Base-by-base conservation (phyloP, 2,113 vertebrate species). In the Xiphias gladius region DNA sequence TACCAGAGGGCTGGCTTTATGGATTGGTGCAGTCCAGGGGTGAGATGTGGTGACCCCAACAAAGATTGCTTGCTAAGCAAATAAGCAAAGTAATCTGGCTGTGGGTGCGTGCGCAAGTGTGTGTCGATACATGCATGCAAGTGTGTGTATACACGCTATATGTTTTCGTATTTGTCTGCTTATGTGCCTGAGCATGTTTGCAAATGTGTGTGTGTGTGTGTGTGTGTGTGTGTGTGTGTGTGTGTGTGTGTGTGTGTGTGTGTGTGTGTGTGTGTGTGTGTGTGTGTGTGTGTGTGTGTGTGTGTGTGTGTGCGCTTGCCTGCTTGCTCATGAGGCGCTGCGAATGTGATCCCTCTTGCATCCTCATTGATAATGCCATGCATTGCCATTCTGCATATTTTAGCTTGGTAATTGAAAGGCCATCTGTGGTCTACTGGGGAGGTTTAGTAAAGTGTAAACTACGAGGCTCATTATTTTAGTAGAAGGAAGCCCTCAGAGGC, bases 391-490 rank as follows among this genome's bases (percentile, higher is more conserved):
- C 82, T 92, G 86, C 84, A 89, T 92, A 85, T 89, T 90, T 93
- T 90, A 92, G 75, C 79, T 84, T 52, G 39, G 87, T 92, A 92
- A 93, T 90, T 93, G 87, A 94, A 93, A 93, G 89, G 91, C 90
- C 90, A 93, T 92, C 91, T 88, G 84, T 79, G 84, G 86, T 88
- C 88, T 82, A 86, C 89, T 84, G 90, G 93, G 87, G 91, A 85
- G 90, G 57, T 91, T 92, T 87, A 88, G 91, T 74, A 91, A 88
- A 91, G 91, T 92, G 92, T 93, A 91, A 92, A 93, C 88, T 87
- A 86, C 19, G 7, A 88, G 64, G 80, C 90, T 93, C 90, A 91
- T 94, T 94, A 93, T 92, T 93, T 93, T 86, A 79, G 76, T 82
- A 78, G 85, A 64, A 55, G 37, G 62, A 83, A 76, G 69, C 82